phyloP scores from a whole-genome alignment of 2,113 vertebrate genomes.

The Scortum barcoo region DNA sequence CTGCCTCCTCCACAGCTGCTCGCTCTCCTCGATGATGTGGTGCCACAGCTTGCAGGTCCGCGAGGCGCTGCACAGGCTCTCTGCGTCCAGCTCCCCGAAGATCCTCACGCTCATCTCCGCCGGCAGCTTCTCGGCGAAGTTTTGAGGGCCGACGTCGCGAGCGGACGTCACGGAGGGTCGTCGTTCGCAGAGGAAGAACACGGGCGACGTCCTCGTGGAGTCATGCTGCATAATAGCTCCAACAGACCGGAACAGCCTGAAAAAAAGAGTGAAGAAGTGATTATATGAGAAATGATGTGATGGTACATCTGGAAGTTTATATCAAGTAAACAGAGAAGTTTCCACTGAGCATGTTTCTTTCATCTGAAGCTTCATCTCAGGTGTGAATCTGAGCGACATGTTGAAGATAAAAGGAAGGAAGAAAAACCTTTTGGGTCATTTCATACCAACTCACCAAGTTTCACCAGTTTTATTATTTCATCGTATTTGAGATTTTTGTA shows the following conservation, averaged over 20 bases:
- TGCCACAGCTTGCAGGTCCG: conserved; percentile 88
- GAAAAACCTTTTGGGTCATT: not conserved
- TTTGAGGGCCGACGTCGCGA: not conserved
- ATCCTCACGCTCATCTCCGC: conserved; percentile 87
- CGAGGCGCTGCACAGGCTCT: conserved; percentile 86
- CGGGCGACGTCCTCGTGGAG: conserved; percentile 45
- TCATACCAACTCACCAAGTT: too few species aligned
- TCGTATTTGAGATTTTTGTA: too few species aligned
- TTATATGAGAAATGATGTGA: not conserved
- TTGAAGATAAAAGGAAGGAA: not conserved
- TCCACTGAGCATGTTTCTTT: too few species aligned
- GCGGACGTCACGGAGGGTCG: conserved; percentile 14
- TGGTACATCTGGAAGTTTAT: too few species aligned
- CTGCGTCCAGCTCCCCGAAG: conserved; percentile 86
- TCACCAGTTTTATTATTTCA: too few species aligned
- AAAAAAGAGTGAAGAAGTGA: not conserved
- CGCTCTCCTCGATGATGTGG: conserved; percentile 80
- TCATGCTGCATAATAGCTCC: conserved; percentile 81
- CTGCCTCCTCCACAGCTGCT: conserved; percentile 88
- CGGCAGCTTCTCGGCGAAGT: conserved; percentile 86
- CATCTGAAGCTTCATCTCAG: not conserved
- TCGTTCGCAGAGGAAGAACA: conserved; percentile 31
- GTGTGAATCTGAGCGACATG: too few species aligned
- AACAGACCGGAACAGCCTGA: not conserved
- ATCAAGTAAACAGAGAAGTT: too few species aligned